Evolutionary conservation across 2,888 invertebrate species (phyloP).

Genomic region (Eupithecia dodoneata): DNA sequence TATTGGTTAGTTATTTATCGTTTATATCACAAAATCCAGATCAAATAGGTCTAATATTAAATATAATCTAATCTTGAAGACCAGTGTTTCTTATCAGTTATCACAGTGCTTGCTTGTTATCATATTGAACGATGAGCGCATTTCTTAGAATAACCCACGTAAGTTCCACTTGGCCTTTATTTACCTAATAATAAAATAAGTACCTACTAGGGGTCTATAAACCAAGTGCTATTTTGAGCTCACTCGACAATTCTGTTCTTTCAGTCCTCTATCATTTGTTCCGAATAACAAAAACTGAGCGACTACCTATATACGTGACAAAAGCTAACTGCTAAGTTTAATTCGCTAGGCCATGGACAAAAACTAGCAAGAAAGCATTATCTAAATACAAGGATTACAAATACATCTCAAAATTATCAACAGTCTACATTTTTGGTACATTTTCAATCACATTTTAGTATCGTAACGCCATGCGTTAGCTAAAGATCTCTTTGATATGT

Average conservation of each 20-base stretch:
- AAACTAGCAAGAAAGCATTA: background rate
- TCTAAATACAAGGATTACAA: background rate
- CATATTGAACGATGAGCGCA: background rate
- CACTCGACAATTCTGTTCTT: background rate
- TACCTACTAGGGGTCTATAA: background rate
- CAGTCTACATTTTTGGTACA: constrained; percentile 14
- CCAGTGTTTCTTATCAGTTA: constrained; percentile 1
- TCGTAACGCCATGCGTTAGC: background rate
- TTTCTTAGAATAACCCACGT: background rate
- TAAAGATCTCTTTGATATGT: constrained; percentile 18
- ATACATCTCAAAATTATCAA: background rate
- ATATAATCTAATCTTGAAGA: background rate
- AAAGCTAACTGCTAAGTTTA: background rate
- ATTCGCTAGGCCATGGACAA: background rate
- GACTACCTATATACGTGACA: background rate
- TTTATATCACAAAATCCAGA: background rate
- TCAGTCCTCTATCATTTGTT: background rate
- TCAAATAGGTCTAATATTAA: background rate
- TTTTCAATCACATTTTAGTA: constrained; percentile 14
- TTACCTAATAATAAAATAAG: background rate
- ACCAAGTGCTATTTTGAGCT: background rate
- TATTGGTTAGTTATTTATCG: background rate
- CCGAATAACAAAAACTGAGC: background rate
- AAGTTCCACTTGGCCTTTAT: background rate
- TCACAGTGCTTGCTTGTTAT: constrained; percentile 2